Conservation (phyloP, 1,140 invertebrate species). For the Metopolophium dirhodum region DNA sequence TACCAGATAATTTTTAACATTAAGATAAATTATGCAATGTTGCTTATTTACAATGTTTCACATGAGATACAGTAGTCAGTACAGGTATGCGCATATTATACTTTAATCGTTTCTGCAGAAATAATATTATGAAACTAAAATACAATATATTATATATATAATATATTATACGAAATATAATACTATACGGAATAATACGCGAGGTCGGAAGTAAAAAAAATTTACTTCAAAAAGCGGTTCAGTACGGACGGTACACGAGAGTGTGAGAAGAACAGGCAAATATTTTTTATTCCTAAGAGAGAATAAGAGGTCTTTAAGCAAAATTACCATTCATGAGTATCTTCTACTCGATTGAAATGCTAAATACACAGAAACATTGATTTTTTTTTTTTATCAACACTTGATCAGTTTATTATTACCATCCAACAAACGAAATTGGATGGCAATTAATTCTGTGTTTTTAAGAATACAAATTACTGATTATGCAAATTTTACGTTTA, state of each 20-base stretch:
- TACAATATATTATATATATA: not conserved
- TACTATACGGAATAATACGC: not conserved
- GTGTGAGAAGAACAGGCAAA: not conserved
- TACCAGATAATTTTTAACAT: not conserved
- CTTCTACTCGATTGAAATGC: not conserved
- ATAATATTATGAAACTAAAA: not conserved
- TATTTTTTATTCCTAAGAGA: not conserved
- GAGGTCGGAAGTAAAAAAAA: not conserved
- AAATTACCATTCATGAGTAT: not conserved
- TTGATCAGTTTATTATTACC: not conserved
- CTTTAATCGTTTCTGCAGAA: not conserved
- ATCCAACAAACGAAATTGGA: not conserved
- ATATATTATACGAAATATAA: not conserved
- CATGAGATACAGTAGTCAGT: not conserved
- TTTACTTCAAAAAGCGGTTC: not conserved
- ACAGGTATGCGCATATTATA: not conserved
- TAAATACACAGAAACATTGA: constrained; percentile 1
- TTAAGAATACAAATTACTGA: not conserved
- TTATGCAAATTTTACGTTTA: not conserved
- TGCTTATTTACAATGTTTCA: not conserved
- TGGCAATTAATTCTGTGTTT: not conserved
- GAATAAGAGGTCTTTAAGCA: not conserved
- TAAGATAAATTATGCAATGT: not conserved
- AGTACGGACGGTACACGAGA: not conserved
- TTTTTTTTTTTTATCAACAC: not conserved